phyloP scores from a whole-genome alignment of 2,113 vertebrate genomes.

The Tetrao urogallus region DNA sequence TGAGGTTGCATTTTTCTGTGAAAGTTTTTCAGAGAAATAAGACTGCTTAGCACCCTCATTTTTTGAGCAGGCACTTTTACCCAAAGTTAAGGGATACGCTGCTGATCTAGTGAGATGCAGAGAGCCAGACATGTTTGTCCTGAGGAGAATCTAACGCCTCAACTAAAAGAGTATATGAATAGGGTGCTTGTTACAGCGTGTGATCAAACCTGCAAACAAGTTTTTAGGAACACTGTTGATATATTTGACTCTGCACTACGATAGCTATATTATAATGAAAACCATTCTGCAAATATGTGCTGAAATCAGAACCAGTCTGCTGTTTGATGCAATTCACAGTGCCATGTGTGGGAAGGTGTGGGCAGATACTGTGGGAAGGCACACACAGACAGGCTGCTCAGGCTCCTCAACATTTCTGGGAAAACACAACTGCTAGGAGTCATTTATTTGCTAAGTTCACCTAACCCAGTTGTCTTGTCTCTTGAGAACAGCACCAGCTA shows the following conservation, averaged over 20 bases:
- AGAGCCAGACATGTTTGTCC: not conserved
- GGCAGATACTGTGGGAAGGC: constrained; percentile 1
- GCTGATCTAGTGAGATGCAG: not conserved
- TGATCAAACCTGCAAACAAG: not conserved
- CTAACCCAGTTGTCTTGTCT: not conserved
- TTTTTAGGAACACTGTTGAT: not conserved
- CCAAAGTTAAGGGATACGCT: not conserved
- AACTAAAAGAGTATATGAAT: not conserved
- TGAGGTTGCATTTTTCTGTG: not conserved
- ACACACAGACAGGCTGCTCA: not conserved
- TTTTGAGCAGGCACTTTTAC: not conserved
- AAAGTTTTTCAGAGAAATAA: not conserved
- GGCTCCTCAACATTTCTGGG: constrained; percentile 3
- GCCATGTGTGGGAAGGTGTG: not conserved
- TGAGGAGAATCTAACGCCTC: not conserved
- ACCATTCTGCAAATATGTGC: not conserved
- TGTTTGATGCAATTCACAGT: not conserved
- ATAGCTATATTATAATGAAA: not conserved
- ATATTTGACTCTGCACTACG: accelerated
- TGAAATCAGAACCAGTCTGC: not conserved
- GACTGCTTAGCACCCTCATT: not conserved
- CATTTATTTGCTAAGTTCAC: not conserved
- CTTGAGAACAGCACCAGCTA: not conserved
- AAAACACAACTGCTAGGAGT: not conserved
- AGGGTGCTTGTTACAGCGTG: not conserved